These are phyloP conservation scores for Chrysotoxum bicinctum DNA, from an alignment of 2,888 invertebrate genomes.

Conservation along the genomic window DNA sequence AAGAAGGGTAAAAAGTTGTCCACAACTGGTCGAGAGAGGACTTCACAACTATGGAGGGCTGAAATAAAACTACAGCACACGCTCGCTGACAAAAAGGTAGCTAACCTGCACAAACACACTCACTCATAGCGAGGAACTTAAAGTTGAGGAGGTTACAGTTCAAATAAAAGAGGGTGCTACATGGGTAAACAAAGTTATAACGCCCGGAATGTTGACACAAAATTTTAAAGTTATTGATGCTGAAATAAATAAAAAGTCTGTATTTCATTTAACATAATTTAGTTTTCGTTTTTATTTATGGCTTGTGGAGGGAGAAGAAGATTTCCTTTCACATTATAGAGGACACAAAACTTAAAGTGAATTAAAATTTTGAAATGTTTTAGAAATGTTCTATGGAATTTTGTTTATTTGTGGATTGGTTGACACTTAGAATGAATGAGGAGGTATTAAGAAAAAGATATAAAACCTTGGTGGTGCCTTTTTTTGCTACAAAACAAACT, in stretches of 20 bases:
- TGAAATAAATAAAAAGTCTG: slow-evolving; percentile 38
- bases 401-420: no score
- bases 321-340: not conserved
- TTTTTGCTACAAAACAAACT: no score
- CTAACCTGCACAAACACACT: not conserved
- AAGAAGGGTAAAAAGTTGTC: slow-evolving; percentile 70
- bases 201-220: slow-evolving; percentile 44
- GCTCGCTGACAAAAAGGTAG: slow-evolving; percentile 25
- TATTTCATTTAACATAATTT: slow-evolving; percentile 23
- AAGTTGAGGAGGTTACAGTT: slow-evolving; percentile 12
- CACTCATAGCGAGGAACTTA: not conserved
- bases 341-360: not conserved
- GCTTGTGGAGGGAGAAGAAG: not conserved
- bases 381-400: not conserved
- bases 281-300: slow-evolving; percentile 14
- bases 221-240: slow-evolving; percentile 58
- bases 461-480: no score
- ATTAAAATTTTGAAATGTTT: slow-evolving; percentile 3
- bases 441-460: no score
- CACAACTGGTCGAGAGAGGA: slow-evolving; percentile 48
- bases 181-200: slow-evolving; percentile 34
- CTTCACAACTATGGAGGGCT: slow-evolving; percentile 2
- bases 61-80: slow-evolving; percentile 15
- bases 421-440: no score
- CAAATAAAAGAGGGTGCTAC: slow-evolving; percentile 27